Base-by-base conservation (phyloP, 2,888 invertebrate species). In the Lasioglossum malachurum region DNA sequence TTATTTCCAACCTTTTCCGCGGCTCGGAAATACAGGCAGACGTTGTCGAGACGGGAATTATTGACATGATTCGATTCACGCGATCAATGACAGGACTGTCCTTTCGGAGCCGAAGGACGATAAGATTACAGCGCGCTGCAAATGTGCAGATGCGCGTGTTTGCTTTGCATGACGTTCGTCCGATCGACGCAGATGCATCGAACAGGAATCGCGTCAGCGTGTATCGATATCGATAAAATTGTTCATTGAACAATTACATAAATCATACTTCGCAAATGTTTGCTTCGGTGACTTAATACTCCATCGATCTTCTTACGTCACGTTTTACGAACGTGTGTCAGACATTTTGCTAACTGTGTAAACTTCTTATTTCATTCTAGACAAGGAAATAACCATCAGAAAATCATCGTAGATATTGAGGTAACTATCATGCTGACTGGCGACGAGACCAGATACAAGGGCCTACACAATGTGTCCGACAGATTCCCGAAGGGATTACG, bases 401-500 rank as follows among this genome's bases (percentile, higher is more conserved):
- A 60, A n/a, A 60, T n/a, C 10, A 23, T 57, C 12, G 57, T 27
- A 16, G 74, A 31, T 23, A 12, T 19, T 44, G 23, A 3, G 71
- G 74, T 41, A 69, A 77, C 49, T 46, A 19, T n/a, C n/a, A 27
- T 41, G 14, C 0, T 4, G 64, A 49, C 44, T 23, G 69, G 38
- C 19, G 12, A 23, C 35, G 27, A 38, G 8, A 4, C 16, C 8
- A 10, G 60, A 8, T 38, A 78, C 80, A 81, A 75, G n/a, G 46
- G 46, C 60, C 67, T 31, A 4, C 10, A 19, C 35, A n/a, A 35
- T 27, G 46, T 41, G 41, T 35, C 57, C 46, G 71, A 44, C 49
- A 67, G 53, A 85, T 79, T 78, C 71, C 23, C 35, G 27, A 60
- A 60, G 71, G 75, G 77, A 80, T 87, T 85, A 75, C 57, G 81